Base-by-base conservation (phyloP, 1,140 invertebrate species). In the Drosophila parabipectinata region DNA sequence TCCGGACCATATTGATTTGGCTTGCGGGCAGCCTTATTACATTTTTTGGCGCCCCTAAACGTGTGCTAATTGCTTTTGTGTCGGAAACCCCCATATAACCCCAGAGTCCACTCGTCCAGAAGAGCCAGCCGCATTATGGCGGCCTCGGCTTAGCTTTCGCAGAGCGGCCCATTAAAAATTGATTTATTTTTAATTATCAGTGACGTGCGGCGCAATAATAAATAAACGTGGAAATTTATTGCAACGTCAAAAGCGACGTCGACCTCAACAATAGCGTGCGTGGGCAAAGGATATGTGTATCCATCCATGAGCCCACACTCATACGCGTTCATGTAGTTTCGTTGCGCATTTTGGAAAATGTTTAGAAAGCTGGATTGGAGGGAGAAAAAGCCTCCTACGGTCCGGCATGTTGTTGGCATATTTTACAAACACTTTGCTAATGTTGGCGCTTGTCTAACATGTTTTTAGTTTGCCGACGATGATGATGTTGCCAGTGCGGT, bases 171-270 rank as follows among this genome's bases (percentile, higher is more conserved):
- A 89, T 88, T 89, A 88, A 83, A 88, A 88, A 89, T 88, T 88
- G 83, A 88, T 88, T 88, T 88, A 88, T 88, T 88, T 88, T 88
- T 88, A 88, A 88, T 88, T 88, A 88, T 88, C 83, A 79, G 68
- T 88, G 83, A 88, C 83, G 83, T 88, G 83, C 84, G 79, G 79
- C 84, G 72, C 78, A 88, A 88, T 88, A 88, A 88, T 88, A 88
- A 88, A 88, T 88, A 88, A 83, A 77, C 79, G 67, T 66, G 79
- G 28, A 88, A 88, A 88, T 88, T 88, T 88, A 88, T 88, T 79
- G 79, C 83, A 76, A 79, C 67, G 79, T 89, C 83, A 89, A 88
- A 78, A 82, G 76, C 79, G 84, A 77, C 57, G 67, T 37, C 64
- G 67, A 61, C 51, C 69, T 64, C 80, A 84, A 75, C 67, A 83